A percentile compares a stretch with the other conserved stretches of the same genome.
Conservation (phyloP, 37 sponge, comb jelly and placozoan genomes). For the Crambe crambe region DNA sequence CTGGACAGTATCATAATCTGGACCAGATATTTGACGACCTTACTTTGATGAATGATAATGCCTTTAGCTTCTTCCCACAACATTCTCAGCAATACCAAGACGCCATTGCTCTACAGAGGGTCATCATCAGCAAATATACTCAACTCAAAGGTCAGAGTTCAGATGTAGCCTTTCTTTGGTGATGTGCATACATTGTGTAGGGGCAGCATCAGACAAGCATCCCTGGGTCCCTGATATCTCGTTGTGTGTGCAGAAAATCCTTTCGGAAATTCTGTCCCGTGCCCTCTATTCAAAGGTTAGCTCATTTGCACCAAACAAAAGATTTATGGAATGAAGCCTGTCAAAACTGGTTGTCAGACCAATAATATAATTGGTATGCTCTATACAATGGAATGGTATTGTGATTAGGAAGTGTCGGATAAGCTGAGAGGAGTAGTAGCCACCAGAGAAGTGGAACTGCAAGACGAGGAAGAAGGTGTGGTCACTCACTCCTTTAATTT, state of each 20-base stretch:
- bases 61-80: constrained; percentile 33
- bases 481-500: constrained; percentile 20
- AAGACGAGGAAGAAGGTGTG: not conserved
- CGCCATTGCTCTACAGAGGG: constrained; percentile 53
- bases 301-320: too few species aligned
- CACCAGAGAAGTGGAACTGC: constrained; percentile 7
- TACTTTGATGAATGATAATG: constrained; percentile 33
- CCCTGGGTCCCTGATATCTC: constrained; percentile 9
- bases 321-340: too few species aligned
- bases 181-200: too few species aligned
- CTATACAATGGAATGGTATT: not conserved
- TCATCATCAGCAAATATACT: constrained; percentile 41
- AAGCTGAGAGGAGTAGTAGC: not conserved
- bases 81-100: constrained; percentile 39
- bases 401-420: not conserved
- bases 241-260: constrained; percentile 37
- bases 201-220: too few species aligned
- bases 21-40: constrained; percentile 33
- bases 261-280: constrained; percentile 23
- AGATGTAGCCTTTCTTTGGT: too few species aligned
- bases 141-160: constrained; percentile 33
- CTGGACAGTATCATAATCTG: constrained; percentile 9
- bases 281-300: not conserved
- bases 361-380: too few species aligned
- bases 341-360: too few species aligned